Evolutionary conservation across 2,113 vertebrate species (phyloP).

Genomic region (Vanacampus margaritifer): DNA sequence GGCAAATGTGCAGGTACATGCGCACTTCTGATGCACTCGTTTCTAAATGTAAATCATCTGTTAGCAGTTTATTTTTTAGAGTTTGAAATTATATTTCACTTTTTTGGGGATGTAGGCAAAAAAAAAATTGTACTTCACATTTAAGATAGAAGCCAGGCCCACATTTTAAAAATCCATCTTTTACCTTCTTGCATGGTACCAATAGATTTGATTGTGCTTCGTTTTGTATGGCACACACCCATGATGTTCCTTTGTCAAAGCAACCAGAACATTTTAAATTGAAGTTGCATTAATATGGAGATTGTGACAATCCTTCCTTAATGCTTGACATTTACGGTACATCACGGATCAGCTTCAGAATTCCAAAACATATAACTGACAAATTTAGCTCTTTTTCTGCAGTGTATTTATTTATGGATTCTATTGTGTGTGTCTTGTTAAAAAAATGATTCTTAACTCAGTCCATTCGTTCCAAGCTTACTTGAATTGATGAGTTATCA

Average conservation of each 20-base stretch:
- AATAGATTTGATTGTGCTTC: slow-evolving; percentile 16
- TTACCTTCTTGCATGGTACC: slow-evolving; percentile 38
- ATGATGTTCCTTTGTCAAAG: slow-evolving; percentile 1
- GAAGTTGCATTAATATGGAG: slow-evolving; percentile 30
- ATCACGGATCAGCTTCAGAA: slow-evolving; percentile 14
- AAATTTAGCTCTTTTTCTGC: slow-evolving; percentile 40
- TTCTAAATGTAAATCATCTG: too few species aligned
- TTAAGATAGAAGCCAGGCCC: too few species aligned
- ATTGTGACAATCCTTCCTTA: slow-evolving; percentile 54
- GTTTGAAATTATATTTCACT: too few species aligned
- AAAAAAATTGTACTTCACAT: too few species aligned
- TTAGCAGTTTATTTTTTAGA: too few species aligned
- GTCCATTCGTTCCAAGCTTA: slow-evolving; percentile 49
- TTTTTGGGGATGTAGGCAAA: too few species aligned
- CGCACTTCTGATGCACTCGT: too few species aligned
- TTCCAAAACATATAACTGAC: slow-evolving; percentile 18
- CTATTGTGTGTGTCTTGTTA: slow-evolving; percentile 48
- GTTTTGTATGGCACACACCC: slow-evolving; percentile 7
- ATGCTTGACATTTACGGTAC: not conserved
- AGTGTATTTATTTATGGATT: slow-evolving; percentile 43
- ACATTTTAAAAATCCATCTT: not conserved
- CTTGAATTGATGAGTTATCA: slow-evolving; percentile 48
- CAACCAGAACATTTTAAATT: slow-evolving; percentile 17
- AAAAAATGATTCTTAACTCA: slow-evolving; percentile 40
- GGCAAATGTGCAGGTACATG: too few species aligned